phyloP scores from a whole-genome alignment of 2,888 invertebrate species.

The Sphaerophoria taeniata region DNA sequence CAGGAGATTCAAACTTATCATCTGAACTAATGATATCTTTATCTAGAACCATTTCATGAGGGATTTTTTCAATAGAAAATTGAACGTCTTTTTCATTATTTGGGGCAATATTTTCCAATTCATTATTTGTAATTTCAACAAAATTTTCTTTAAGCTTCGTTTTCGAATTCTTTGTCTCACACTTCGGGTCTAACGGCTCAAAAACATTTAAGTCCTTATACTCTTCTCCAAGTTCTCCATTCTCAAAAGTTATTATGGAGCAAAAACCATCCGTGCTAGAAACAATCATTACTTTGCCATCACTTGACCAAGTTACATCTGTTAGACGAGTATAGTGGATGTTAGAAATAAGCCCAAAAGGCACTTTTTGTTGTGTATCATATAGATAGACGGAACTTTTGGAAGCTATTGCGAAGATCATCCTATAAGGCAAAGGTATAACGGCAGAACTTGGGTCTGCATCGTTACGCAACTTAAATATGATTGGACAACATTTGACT shows the following conservation, averaged over 20 bases:
- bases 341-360: slow-evolving; percentile 91
- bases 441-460: slow-evolving; percentile 84
- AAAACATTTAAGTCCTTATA: slow-evolving; percentile 80
- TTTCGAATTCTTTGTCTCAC: slow-evolving; percentile 72
- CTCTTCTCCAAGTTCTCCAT: slow-evolving; percentile 88
- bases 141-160: slow-evolving; percentile 76
- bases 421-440: slow-evolving; percentile 88
- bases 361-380: slow-evolving; percentile 92
- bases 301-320: slow-evolving; percentile 93
- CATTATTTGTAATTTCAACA: neutral
- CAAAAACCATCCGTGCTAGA: slow-evolving; percentile 96
- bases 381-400: slow-evolving; percentile 93
- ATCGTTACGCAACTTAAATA: slow-evolving; percentile 85
- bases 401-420: slow-evolving; percentile 96
- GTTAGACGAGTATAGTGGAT: slow-evolving; percentile 95
- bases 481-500: slow-evolving; percentile 90
- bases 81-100: slow-evolving; percentile 10
- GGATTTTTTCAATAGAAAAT: slow-evolving; percentile 61
- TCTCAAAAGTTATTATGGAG: slow-evolving; percentile 90
- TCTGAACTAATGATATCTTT: slow-evolving; percentile 81
- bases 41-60: slow-evolving; percentile 77
- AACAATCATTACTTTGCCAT: slow-evolving; percentile 89
- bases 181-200: slow-evolving; percentile 77
- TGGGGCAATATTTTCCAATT: neutral
- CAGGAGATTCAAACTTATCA: slow-evolving; percentile 81